Evolutionary conservation across 1,140 invertebrate species (phyloP).

Genomic region (Ceratina japonica): DNA sequence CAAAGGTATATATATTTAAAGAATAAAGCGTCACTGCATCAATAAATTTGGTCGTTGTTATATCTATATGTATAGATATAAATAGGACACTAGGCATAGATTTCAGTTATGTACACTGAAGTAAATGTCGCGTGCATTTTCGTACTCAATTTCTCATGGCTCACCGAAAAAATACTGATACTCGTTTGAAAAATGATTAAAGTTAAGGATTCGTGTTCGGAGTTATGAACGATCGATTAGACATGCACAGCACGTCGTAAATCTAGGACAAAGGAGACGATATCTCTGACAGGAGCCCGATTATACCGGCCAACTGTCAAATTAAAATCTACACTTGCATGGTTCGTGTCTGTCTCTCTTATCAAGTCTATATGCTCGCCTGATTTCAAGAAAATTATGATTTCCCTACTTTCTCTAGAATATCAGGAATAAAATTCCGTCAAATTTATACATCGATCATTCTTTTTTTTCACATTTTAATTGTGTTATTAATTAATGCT

Average conservation of each 20-base stretch:
- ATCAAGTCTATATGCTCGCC: slow-evolving; percentile 3
- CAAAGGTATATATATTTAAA: too few relatives aligned
- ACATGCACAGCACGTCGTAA: neutral
- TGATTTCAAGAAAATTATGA: neutral
- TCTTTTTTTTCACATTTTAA: too few relatives aligned
- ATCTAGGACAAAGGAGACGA: slow-evolving; percentile 12
- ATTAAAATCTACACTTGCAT: slow-evolving; percentile 14
- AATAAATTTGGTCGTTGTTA: too few relatives aligned
- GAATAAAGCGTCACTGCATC: too few relatives aligned
- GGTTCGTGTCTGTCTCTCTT: slow-evolving; percentile 20
- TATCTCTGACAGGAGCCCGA: slow-evolving; percentile 15
- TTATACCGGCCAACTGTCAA: slow-evolving; percentile 5
- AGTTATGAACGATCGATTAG: slow-evolving; percentile 9
- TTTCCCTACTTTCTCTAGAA: neutral
- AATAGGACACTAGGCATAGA: too few relatives aligned
- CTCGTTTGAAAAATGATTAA: neutral
- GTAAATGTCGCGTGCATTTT: too few relatives aligned
- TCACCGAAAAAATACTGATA: too few relatives aligned
- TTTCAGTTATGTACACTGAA: too few relatives aligned
- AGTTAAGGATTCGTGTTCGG: neutral
- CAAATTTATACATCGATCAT: too few relatives aligned
- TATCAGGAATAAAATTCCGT: too few relatives aligned
- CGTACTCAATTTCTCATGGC: neutral
- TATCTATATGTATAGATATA: too few relatives aligned
- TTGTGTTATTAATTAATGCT: too few relatives aligned